These are phyloP conservation scores for Andrena minutula DNA, from an alignment of 2,888 invertebrate species.

Conservation along the genomic window DNA sequence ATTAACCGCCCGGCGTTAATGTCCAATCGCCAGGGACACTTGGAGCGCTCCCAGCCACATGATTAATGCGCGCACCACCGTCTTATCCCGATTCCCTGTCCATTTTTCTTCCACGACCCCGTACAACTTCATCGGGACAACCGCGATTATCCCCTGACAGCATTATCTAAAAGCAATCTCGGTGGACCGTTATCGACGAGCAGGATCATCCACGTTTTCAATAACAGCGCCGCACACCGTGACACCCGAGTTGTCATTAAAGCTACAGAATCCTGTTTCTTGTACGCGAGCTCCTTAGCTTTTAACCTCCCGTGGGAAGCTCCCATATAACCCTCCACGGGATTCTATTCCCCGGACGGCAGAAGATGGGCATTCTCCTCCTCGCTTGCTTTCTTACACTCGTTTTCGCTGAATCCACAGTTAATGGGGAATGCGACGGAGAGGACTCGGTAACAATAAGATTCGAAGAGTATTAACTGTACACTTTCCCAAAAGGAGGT, in stretches of 20 bases:
- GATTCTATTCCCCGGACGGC: background rate
- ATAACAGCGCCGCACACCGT: constrained; percentile 48
- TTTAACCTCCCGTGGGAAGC: constrained; percentile 18
- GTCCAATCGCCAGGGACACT: constrained; percentile 29
- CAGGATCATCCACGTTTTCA: constrained; percentile 57
- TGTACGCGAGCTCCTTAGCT: constrained; percentile 9
- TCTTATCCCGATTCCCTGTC: constrained; percentile 41
- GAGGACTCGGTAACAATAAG: too few relatives aligned
- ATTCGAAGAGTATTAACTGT: too few relatives aligned
- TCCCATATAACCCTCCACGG: background rate
- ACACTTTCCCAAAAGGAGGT: too few relatives aligned
- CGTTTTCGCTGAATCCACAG: too few relatives aligned
- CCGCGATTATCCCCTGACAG: constrained; percentile 37
- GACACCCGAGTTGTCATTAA: constrained; percentile 46
- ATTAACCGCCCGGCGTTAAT: constrained; percentile 34
- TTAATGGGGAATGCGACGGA: too few relatives aligned
- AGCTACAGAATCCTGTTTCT: constrained; percentile 38
- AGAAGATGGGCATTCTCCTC: background rate
- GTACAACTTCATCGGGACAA: constrained; percentile 43
- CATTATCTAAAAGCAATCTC: constrained; percentile 59
- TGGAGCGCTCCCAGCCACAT: constrained; percentile 1
- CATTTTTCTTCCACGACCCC: constrained; percentile 25
- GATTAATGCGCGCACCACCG: constrained; percentile 34
- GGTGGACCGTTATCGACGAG: constrained; percentile 61
- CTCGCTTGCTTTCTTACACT: too few relatives aligned